phyloP scores from a whole-genome alignment of 2,888 invertebrate genomes.

The Psylliodes chrysocephalus region DNA sequence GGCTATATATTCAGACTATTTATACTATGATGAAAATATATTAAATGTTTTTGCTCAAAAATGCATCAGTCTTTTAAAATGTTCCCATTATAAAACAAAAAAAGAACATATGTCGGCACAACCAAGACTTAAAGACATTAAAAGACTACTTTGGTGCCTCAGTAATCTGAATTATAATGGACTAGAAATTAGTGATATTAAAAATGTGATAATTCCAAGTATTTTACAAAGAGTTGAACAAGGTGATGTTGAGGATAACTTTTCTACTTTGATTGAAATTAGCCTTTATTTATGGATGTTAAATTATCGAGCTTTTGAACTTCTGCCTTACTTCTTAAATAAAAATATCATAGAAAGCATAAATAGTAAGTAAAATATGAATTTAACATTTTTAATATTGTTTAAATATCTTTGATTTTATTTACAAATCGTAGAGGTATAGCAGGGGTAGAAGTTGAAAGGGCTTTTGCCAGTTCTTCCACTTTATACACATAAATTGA shows the following conservation, averaged over 20 bases:
- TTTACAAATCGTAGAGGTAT: too few species aligned
- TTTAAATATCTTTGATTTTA: too few species aligned
- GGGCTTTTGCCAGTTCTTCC: too few species aligned
- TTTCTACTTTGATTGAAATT: constrained; percentile 56
- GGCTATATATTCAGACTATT: constrained; percentile 61
- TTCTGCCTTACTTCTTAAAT: constrained; percentile 55
- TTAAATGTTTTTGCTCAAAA: constrained; percentile 54
- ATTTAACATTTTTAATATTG: too few species aligned
- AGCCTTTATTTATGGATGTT: constrained; percentile 63
- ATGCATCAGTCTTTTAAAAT: constrained; percentile 54
- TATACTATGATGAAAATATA: constrained; percentile 58
- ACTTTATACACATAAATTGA: too few species aligned
- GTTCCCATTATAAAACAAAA: constrained; percentile 41
- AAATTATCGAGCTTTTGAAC: constrained; percentile 54
- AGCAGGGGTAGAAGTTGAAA: too few species aligned
- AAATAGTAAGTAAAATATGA: constrained; percentile 45
- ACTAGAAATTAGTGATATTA: constrained; percentile 49
- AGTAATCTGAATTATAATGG: constrained; percentile 56
- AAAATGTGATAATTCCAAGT: constrained; percentile 55
- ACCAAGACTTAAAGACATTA: constrained; percentile 63
- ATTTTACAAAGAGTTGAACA: constrained; percentile 50
- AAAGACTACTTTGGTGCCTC: constrained; percentile 62
- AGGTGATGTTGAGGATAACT: constrained; percentile 53
- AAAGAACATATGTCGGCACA: constrained; percentile 46
- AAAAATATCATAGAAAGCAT: constrained; percentile 41